Conservation (phyloP, 1,140 invertebrate species). For the Drosophila neocordata region DNA sequence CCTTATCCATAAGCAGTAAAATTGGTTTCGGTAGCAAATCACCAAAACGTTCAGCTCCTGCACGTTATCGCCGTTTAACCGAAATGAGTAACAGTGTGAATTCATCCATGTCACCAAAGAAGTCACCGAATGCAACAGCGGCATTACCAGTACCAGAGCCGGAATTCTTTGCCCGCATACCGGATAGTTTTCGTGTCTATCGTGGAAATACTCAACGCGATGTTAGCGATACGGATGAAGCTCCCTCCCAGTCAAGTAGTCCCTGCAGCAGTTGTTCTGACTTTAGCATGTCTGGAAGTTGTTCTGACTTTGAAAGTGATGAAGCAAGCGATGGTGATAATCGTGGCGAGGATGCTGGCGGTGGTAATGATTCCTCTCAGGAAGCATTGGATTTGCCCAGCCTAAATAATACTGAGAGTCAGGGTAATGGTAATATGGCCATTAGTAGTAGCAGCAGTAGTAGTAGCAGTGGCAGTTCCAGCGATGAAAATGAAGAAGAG, state of each 20-base stretch:
- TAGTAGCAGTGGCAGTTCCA: slow-evolving; percentile 61
- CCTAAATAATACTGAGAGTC: slow-evolving; percentile 41
- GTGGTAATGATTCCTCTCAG: slow-evolving; percentile 62
- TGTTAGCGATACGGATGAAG: slow-evolving; percentile 77
- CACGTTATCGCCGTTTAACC: slow-evolving; percentile 67
- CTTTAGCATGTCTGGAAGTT: slow-evolving; percentile 74
- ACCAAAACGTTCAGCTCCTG: slow-evolving; percentile 71
- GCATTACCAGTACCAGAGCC: slow-evolving; percentile 45
- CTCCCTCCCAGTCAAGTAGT: slow-evolving; percentile 73
- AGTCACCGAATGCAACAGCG: slow-evolving; percentile 70
- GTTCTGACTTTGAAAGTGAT: slow-evolving; percentile 79
- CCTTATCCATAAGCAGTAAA: slow-evolving; percentile 64
- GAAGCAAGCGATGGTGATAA: slow-evolving; percentile 72
- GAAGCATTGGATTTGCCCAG: slow-evolving; percentile 68
- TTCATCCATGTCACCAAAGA: slow-evolving; percentile 79
- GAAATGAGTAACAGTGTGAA: slow-evolving; percentile 48
- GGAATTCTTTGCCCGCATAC: slow-evolving; percentile 72
- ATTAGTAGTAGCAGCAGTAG: slow-evolving; percentile 62
- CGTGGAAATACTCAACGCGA: slow-evolving; percentile 76
- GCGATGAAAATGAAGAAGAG: slow-evolving; percentile 40
- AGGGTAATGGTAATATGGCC: slow-evolving; percentile 67
- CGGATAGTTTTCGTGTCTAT: slow-evolving; percentile 82
- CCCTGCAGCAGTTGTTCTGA: slow-evolving; percentile 82
- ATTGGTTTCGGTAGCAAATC: slow-evolving; percentile 61
- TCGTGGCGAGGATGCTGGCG: slow-evolving; percentile 49